A percentile compares a stretch with the other conserved stretches of the same genome.
phyloP scores from a whole-genome alignment of 2,888 invertebrate species.

The Podabrus alpinus region DNA sequence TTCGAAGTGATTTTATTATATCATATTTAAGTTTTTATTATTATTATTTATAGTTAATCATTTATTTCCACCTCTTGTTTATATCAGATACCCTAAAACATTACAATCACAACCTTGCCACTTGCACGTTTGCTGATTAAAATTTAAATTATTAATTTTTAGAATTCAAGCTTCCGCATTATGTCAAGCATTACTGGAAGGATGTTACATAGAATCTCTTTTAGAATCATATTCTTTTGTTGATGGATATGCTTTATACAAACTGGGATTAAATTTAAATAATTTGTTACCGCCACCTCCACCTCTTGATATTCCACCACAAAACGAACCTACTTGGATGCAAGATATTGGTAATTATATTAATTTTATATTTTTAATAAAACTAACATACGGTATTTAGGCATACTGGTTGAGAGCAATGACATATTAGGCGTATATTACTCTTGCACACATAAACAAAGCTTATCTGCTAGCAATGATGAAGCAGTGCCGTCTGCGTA shows the following conservation, averaged over 20 bases:
- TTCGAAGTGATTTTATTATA: no score
- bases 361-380: no score
- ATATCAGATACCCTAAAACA: no score
- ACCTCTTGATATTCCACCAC: slow-evolving; percentile 47
- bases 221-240: slow-evolving; percentile 60
- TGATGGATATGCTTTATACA: slow-evolving; percentile 58
- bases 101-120: not conserved
- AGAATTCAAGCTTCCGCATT: slow-evolving; percentile 77
- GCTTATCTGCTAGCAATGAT: no score
- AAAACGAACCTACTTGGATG: slow-evolving; percentile 68
- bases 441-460: no score
- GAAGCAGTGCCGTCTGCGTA: no score
- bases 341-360: slow-evolving; percentile 54
- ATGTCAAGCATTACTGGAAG: slow-evolving; percentile 78
- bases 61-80: no score
- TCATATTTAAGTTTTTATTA: no score
- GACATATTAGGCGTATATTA: no score
- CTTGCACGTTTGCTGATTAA: not conserved
- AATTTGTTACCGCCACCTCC: slow-evolving; percentile 42
- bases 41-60: no score
- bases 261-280: slow-evolving; percentile 48
- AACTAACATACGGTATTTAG: no score
- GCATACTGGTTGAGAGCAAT: no score
- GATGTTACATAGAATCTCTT: slow-evolving; percentile 73
- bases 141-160: slow-evolving; percentile 23